Evolutionary conservation across 2,113 vertebrate species (phyloP).

Genomic region (Seriola rivoliana): DNA sequence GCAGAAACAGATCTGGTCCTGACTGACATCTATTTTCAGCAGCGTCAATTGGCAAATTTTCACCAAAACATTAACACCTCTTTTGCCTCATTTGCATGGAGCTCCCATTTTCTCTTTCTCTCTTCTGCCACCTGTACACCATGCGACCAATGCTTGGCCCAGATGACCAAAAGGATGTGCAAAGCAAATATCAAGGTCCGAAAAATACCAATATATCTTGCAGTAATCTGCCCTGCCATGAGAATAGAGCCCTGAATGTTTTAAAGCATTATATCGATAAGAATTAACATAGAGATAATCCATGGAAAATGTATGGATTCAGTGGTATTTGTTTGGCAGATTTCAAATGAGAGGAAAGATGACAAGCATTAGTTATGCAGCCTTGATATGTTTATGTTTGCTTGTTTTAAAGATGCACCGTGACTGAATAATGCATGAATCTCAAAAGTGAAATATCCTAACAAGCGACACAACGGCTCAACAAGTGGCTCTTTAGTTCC

Average conservation of each 20-base stretch:
- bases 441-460: not conserved
- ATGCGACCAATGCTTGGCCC: not conserved
- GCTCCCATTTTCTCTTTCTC: too few species aligned
- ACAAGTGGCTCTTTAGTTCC: conserved; percentile 36
- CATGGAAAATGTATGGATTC: too few species aligned
- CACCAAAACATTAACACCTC: not conserved
- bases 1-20: not conserved
- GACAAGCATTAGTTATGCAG: not conserved
- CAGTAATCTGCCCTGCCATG: not conserved
- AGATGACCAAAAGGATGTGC: not conserved
- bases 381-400: not conserved
- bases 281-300: not conserved
- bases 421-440: not conserved
- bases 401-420: not conserved
- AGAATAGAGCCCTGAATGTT: not conserved
- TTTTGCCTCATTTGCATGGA: not conserved
- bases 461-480: conserved; percentile 1
- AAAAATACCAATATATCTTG: not conserved
- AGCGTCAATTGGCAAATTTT: not conserved
- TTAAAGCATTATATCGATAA: not conserved
- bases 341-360: not conserved
- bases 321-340: not conserved
- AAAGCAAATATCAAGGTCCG: not conserved
- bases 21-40: not conserved
- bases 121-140: not conserved